Conservation (phyloP, 2,113 vertebrate species). For the cat (Felis catus) region F.catus_Fca126_mat1.0 CM031424.1:18174501-18175000, state of each 20-base stretch:
- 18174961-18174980: not conserved
- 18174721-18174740: too few relatives aligned
- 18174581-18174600: too few relatives aligned
- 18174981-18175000: not conserved
- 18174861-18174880: not conserved
- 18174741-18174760: too few relatives aligned
- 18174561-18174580: too few relatives aligned
- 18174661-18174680: too few relatives aligned
- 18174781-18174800: not conserved
- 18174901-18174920: not conserved
- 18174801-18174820: slow-evolving; percentile 35
- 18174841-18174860: slow-evolving; percentile 14
- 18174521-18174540: too few relatives aligned
- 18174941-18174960: not conserved
- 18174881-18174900: not conserved
- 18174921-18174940: not conserved
- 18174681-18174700: too few relatives aligned
- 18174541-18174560: too few relatives aligned
- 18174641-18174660: too few relatives aligned
- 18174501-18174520: not conserved
- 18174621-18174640: too few relatives aligned
- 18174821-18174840: not conserved
- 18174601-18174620: too few relatives aligned
- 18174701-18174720: too few relatives aligned
- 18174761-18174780: slow-evolving; percentile 42